Conservation (phyloP, 2,113 vertebrate species). For the Hemichromis elongatus region DNA sequence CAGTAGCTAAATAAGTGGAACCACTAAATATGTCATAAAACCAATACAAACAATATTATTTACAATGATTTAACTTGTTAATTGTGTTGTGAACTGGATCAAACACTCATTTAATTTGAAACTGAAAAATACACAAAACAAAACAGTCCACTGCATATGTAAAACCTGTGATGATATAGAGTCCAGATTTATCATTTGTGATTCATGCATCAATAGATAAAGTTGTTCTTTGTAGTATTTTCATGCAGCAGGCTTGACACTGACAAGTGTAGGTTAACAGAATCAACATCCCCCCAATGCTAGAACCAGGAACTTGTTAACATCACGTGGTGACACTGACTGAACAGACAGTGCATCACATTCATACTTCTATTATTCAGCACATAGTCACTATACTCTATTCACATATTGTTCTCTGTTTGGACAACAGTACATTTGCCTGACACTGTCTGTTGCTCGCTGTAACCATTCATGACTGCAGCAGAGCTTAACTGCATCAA, state of each 20-base stretch:
- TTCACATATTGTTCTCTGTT: slow-evolving; percentile 54
- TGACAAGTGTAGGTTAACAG: neutral
- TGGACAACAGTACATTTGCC: slow-evolving; percentile 49
- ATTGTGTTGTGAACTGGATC: neutral
- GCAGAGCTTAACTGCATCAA: slow-evolving; percentile 46
- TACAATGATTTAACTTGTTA: neutral
- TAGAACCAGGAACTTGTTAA: slow-evolving; percentile 7
- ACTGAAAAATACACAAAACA: neutral
- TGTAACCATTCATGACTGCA: slow-evolving; percentile 38
- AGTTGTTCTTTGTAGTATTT: neutral
- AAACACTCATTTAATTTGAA: neutral
- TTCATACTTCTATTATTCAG: slow-evolving; percentile 49
- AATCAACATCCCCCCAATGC: neutral
- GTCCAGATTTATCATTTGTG: neutral
- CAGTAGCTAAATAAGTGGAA: neutral
- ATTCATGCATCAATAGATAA: neutral
- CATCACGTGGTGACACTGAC: slow-evolving; percentile 14
- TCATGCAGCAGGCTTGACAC: neutral
- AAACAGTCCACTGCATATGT: neutral
- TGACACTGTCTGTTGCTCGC: slow-evolving; percentile 45
- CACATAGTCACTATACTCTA: slow-evolving; percentile 36
- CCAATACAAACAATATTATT: neutral
- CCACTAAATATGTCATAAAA: neutral
- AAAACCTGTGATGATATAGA: neutral
- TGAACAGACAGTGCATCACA: slow-evolving; percentile 37